Evolutionary conservation across 1,140 invertebrate genomes (phyloP), one percentile per base, ranked within the genome.

Genomic region (Brachionus manjavacas): DNA sequence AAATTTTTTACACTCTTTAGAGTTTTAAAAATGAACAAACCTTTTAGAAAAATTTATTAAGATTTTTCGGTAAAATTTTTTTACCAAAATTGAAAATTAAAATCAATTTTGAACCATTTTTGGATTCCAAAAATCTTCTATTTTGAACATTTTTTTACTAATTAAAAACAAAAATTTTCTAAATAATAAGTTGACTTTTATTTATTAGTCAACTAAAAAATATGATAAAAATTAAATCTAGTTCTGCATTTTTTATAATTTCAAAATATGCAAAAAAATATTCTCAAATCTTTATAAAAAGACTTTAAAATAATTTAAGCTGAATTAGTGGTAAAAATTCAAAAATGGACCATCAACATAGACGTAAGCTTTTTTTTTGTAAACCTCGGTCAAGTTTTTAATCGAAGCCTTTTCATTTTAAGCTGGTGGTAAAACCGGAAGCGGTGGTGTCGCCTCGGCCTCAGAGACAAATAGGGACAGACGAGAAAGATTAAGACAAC

Each of bases 391-490:
- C 6, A 25, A 35, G 64, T 16, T 41, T 2, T 39, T 20, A 35
- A 41, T 60, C 31, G 11, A 60, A 12, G 3, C 23, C 46, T 23
- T 41, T 78, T 49, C 31, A 64, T 55, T 84, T 79, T 92, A 96
- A 84, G 94, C 96, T 85, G 98, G 98, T 86, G 97, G 96, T 9
- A 99, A 99, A 92, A 99, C 97, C 8, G 98, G 98, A 11, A 94
- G 95, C 55, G 98, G 98, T 87, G 98, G 98, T 39, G 96, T 99
- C 23, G 97, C 98, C 85, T 99, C 96, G 87, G 98, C 96, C 94
- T 97, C 96, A 0, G 98, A 99, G 90, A 95, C 94, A 72, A 99
- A 99, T 89, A 91, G 96, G 84, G 98, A 99, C 88, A 92, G 98
- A 84, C 92, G 97, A 86, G 98, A 99, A 90, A 92, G 98, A 76